Evolutionary conservation across 1,140 invertebrate species (phyloP).

Genomic region (Coptotermes formosanus): DNA sequence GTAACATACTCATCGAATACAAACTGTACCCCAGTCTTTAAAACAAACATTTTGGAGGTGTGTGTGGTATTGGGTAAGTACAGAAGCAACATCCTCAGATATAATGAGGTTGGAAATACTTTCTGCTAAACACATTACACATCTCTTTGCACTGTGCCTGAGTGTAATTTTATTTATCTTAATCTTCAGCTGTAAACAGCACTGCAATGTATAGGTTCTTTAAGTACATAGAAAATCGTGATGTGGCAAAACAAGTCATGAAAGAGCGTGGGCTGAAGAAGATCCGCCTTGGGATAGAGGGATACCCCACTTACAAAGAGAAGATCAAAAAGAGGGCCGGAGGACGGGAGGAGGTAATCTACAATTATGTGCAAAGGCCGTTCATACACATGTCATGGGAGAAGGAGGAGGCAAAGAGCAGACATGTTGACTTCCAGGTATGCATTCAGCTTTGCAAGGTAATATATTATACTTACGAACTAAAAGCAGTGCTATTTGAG

Average conservation of each 20-base stretch:
- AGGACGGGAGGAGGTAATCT: slow-evolving; percentile 92
- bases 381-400: slow-evolving; percentile 99
- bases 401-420: slow-evolving; percentile 97
- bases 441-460: background rate
- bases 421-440: slow-evolving; percentile 94
- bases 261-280: slow-evolving; percentile 98
- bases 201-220: slow-evolving; percentile 97
- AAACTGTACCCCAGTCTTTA: too few species aligned
- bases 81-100: too few species aligned
- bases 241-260: slow-evolving; percentile 98
- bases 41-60: too few species aligned
- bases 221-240: slow-evolving; percentile 99
- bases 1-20: too few species aligned
- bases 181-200: slow-evolving; percentile 72
- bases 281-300: slow-evolving; percentile 98
- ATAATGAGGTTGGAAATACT: too few species aligned
- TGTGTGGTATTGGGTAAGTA: too few species aligned
- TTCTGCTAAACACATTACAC: too few species aligned
- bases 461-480: background rate
- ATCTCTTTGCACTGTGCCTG: too few species aligned
- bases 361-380: slow-evolving; percentile 99
- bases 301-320: slow-evolving; percentile 99
- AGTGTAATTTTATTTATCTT: background rate
- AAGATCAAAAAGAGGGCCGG: slow-evolving; percentile 86
- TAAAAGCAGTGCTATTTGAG: too few species aligned